A percentile compares a stretch with the other conserved stretches of the same genome.
These are phyloP conservation scores for Drosophila tropicalis DNA, from an alignment of 1,140 invertebrate genomes.

Conservation along the genomic window DNA sequence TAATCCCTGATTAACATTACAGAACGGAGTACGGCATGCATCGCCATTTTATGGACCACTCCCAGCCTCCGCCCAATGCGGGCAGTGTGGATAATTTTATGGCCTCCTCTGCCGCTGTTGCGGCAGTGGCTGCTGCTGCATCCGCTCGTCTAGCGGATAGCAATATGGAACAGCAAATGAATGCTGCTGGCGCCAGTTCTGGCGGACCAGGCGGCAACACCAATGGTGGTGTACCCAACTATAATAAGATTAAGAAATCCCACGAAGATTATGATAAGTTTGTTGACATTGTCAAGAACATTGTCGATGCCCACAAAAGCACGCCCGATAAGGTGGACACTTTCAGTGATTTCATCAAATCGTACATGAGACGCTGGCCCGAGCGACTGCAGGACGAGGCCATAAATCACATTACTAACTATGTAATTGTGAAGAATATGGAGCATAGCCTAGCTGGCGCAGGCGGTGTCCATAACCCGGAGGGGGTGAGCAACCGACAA, in stretches of 20 bases:
- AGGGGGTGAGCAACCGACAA: slow-evolving; percentile 73
- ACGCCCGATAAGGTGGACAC: slow-evolving; percentile 80
- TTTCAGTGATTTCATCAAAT: slow-evolving; percentile 79
- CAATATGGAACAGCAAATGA: slow-evolving; percentile 77
- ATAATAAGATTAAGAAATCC: slow-evolving; percentile 81
- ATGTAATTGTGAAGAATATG: slow-evolving; percentile 82
- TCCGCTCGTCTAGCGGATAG: slow-evolving; percentile 73
- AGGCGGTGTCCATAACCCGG: slow-evolving; percentile 62
- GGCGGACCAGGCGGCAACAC: slow-evolving; percentile 69
- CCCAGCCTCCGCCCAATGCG: slow-evolving; percentile 76
- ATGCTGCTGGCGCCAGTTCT: slow-evolving; percentile 64
- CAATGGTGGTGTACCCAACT: slow-evolving; percentile 75
- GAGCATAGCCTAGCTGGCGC: slow-evolving; percentile 73
- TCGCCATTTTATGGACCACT: slow-evolving; percentile 82
- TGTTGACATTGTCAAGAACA: slow-evolving; percentile 81
- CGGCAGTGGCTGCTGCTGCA: slow-evolving; percentile 73
- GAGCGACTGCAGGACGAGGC: slow-evolving; percentile 80
- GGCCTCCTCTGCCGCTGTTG: slow-evolving; percentile 77
- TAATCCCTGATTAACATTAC: slow-evolving; percentile 12
- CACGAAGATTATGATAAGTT: slow-evolving; percentile 82
- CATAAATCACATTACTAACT: slow-evolving; percentile 81
- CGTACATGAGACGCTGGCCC: slow-evolving; percentile 80
- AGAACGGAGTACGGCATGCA: slow-evolving; percentile 83
- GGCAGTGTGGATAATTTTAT: slow-evolving; percentile 78
- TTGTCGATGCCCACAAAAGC: slow-evolving; percentile 78